Conservation (phyloP, 2,113 vertebrate genomes). For the Callipepla californica region DNA sequence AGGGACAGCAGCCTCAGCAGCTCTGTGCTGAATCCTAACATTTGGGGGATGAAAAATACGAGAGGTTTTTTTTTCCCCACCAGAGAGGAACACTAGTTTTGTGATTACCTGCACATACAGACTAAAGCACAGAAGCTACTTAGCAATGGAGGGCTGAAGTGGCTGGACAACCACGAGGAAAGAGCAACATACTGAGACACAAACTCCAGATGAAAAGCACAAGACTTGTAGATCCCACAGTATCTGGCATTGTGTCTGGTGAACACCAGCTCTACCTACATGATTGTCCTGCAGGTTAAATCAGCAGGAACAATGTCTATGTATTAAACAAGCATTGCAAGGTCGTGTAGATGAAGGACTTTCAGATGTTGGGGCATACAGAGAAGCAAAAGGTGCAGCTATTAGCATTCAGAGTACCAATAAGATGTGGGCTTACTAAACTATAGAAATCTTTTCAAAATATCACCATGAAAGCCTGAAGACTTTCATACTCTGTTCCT, state of each 20-base stretch:
- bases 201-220: neutral
- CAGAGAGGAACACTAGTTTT: neutral
- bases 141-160: neutral
- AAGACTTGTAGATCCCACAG: neutral
- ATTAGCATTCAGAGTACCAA: neutral
- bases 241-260: rapidly evolving
- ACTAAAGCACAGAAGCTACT: neutral
- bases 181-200: neutral
- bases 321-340: neutral
- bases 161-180: neutral
- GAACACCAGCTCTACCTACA: rapidly evolving
- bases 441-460: neutral
- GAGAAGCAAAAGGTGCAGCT: neutral
- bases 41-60: rapidly evolving
- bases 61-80: neutral
- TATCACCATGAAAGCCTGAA: neutral
- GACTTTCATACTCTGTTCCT: neutral
- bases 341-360: neutral
- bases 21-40: neutral
- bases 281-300: neutral
- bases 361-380: neutral
- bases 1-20: neutral
- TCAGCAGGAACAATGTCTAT: neutral
- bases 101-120: neutral
- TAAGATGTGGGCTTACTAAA: neutral